Base-by-base conservation (phyloP, 30 jellyfish, hydroid and myxozoan species). In the Phacellophora camtschatica region DNA sequence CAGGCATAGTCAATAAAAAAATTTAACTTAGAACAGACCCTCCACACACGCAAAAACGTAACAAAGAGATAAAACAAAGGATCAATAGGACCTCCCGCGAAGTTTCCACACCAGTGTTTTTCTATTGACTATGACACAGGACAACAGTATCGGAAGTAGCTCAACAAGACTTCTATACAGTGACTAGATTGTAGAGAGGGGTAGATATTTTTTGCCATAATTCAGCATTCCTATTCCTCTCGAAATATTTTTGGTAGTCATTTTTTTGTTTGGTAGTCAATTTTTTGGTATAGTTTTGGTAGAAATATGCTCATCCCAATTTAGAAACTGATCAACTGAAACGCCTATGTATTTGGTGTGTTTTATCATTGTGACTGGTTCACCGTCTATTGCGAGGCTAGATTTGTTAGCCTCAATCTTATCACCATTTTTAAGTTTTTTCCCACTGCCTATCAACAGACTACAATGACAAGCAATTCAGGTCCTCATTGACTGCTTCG, bases 141-240 rank as follows among this genome's bases (percentile, higher is more conserved):
- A 56, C 71, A 56, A 43, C 37, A 56, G 34, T 22, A 56, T 56
- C 71, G 24, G 71, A 56, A 56, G 71, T 56, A 43, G 71, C 29
- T 56, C 34, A 56, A 24, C 29, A 56, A 56, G 7, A 43, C 71
- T 56, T 56, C 37, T 18, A 56, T 56, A 20, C 71, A 5, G 24
- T 49, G 64, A 49, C 64, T 49, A 30, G 23, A 49, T 6, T 5
- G 16, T 3, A 12, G 16, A 16, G n/a, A n/a, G n/a, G n/a, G n/a
- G n/a, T n/a, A n/a, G n/a, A n/a, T n/a, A n/a, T 3, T 12, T 49
- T 49, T 12, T 49, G 18, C 64, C 64, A 49, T 49, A 49, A 5
- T 16, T 3, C 23, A 27, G 30, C 15, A 49, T 49, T 49, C 64
- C 64, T 49, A 5, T 49, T 3, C 18, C 18, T 49, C 18, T 12